Conservation (phyloP, 2,113 vertebrate genomes). For the Hyaena hyaena region DNA sequence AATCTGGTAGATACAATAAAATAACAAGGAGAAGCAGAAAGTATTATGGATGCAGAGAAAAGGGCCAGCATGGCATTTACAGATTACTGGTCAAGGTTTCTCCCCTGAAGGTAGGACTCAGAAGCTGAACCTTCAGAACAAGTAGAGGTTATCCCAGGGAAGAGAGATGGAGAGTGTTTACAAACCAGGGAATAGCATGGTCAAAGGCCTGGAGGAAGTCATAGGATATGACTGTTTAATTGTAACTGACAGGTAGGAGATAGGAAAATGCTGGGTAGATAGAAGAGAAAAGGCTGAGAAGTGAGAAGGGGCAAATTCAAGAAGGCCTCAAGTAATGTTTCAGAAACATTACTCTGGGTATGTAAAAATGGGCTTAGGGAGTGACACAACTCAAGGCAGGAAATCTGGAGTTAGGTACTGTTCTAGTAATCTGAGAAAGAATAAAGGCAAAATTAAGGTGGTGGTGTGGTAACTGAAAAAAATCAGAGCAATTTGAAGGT, state of each 20-base stretch:
- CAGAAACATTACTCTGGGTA: neutral
- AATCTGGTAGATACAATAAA: neutral
- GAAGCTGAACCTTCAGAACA: neutral
- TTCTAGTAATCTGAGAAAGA: neutral
- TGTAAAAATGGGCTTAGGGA: neutral
- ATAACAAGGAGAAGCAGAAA: neutral
- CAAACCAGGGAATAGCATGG: neutral
- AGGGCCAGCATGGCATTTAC: neutral
- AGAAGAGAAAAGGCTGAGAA: neutral
- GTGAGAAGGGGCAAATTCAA: neutral
- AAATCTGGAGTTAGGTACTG: neutral
- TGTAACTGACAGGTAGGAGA: neutral
- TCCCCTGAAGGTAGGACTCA: neutral
- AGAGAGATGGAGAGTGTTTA: neutral
- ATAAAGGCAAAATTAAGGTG: neutral
- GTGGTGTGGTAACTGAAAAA: neutral
- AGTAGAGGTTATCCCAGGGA: neutral
- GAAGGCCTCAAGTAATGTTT: neutral
- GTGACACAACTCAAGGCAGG: neutral
- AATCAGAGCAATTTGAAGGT: neutral
- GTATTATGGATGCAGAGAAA: neutral
- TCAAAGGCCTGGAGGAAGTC: neutral
- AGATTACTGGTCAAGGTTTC: neutral
- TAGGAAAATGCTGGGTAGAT: neutral
- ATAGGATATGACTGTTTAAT: neutral